Percentiles rank a stretch among this genome's conserved stretches.
These are phyloP conservation scores for Corythornis vintsioides DNA, from an alignment of 2,113 vertebrate genomes.

Conservation along the genomic window DNA sequence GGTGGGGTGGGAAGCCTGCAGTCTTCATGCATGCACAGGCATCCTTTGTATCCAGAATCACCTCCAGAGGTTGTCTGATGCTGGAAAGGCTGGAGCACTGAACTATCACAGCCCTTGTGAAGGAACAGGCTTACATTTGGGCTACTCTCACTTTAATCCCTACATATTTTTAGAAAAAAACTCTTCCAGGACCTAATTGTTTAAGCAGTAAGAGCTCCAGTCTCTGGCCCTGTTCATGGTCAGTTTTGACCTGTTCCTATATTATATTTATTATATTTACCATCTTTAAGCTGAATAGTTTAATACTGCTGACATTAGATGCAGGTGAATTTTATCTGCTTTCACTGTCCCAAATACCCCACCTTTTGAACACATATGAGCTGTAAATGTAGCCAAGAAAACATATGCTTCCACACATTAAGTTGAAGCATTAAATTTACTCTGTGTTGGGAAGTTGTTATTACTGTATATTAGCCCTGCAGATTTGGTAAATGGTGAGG, in stretches of 20 bases:
- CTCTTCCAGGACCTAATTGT: background rate
- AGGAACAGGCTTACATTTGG: background rate
- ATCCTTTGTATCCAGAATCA: background rate
- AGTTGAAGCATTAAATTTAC: background rate
- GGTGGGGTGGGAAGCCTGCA: background rate
- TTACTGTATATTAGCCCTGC: background rate
- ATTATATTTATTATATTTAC: background rate
- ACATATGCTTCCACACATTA: rapidly evolving
- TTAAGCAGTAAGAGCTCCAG: background rate
- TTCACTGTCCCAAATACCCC: background rate
- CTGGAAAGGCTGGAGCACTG: background rate
- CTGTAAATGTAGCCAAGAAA: background rate
- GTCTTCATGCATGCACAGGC: too few relatives aligned
- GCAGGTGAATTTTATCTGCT: background rate
- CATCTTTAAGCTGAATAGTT: background rate
- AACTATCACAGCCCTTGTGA: background rate
- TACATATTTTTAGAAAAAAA: background rate
- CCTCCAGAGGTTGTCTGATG: background rate
- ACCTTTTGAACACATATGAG: background rate
- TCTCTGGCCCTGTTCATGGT: background rate
- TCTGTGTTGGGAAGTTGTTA: background rate
- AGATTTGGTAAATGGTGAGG: background rate
- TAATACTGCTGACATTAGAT: background rate
- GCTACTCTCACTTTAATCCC: background rate
- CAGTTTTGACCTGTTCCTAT: background rate